A percentile compares a stretch with the other conserved stretches of the same genome.
These are phyloP conservation scores for Augochlorella aurata DNA, from an alignment of 2,888 invertebrate genomes.

Conservation along the genomic window DNA sequence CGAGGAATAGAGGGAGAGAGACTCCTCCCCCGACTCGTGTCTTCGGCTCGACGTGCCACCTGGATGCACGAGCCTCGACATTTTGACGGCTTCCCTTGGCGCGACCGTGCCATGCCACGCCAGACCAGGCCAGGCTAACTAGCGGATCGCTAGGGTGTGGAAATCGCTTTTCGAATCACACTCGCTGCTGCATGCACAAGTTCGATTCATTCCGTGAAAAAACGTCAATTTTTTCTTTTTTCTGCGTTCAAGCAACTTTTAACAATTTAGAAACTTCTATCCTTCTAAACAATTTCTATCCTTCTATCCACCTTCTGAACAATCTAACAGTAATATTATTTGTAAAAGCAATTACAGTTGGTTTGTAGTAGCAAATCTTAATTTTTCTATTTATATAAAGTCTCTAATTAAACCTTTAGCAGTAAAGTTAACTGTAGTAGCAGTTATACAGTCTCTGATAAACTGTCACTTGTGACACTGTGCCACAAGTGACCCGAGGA, in stretches of 20 bases:
- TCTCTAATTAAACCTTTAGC: no score
- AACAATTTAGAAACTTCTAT: background rate
- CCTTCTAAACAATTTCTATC: background rate
- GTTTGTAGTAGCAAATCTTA: no score
- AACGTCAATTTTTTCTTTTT: background rate
- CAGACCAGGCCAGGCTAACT: conserved; percentile 1
- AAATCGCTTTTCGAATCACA: conserved; percentile 1
- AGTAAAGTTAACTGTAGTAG: no score
- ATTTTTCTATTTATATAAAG: no score
- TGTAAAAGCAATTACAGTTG: no score
- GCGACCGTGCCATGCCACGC: conserved; percentile 51
- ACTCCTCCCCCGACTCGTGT: conserved; percentile 40
- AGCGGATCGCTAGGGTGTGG: conserved; percentile 7
- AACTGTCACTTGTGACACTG: no score
- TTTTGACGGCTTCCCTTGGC: conserved; percentile 71
- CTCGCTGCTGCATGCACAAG: background rate
- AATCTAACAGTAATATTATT: no score
- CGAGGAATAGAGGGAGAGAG: conserved; percentile 9
- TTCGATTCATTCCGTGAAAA: background rate
- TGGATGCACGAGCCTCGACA: conserved; percentile 66
- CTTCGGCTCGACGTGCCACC: conserved; percentile 56
- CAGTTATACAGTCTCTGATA: no score
- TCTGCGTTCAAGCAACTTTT: background rate
- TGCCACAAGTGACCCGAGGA: no score
- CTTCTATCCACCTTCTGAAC: background rate